Conservation (phyloP, 2,113 vertebrate genomes). For the Pygoscelis antarcticus region DNA sequence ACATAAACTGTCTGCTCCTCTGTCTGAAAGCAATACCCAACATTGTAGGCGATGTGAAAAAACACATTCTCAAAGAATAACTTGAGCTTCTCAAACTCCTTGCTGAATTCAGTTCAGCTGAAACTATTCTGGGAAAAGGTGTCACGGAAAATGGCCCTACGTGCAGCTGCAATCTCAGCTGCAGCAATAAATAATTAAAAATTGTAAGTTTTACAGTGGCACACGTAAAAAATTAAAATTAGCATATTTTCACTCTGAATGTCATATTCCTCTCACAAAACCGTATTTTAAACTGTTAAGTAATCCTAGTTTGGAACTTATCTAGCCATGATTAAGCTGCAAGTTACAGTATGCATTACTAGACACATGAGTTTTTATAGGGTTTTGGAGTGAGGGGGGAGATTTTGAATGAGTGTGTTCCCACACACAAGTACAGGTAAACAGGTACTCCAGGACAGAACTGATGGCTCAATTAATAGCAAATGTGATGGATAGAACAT, state of each 20-base stretch:
- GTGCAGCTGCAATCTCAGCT: neutral
- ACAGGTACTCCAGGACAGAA: neutral
- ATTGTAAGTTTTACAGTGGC: neutral
- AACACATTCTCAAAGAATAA: neutral
- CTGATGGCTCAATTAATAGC: neutral
- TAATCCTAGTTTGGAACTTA: neutral
- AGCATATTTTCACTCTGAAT: neutral
- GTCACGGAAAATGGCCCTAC: neutral
- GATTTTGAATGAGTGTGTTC: neutral
- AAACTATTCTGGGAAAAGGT: neutral
- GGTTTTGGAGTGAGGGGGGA: neutral
- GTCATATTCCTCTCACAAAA: neutral
- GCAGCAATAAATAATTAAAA: slow-evolving; percentile 1
- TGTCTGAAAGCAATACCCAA: neutral
- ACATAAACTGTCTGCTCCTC: neutral
- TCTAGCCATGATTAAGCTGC: neutral
- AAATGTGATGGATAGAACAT: neutral
- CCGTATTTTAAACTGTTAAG: neutral
- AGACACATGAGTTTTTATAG: neutral
- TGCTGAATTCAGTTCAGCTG: neutral
- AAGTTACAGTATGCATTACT: neutral
- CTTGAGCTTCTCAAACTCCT: neutral
- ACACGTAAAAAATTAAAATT: neutral
- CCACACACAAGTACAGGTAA: neutral
- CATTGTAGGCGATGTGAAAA: neutral